Evolutionary conservation across 2,888 invertebrate genomes (phyloP), one percentile per base, ranked within the genome.

Genomic region (Caenorhabditis japonica): DNA sequence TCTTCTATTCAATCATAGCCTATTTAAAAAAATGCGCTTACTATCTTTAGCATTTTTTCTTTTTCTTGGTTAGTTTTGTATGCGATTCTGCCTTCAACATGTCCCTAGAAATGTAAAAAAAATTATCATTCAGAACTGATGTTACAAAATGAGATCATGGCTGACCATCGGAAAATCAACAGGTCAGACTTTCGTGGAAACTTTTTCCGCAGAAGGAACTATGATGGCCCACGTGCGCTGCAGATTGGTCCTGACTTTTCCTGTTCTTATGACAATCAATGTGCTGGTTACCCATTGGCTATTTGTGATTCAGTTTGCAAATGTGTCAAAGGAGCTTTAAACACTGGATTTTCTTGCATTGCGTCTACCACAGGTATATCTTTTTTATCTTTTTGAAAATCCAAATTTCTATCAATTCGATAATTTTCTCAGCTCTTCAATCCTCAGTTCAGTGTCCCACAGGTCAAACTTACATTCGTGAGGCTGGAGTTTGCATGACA

Each of bases 401-500:
- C 25, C 2, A 7, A 49, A 41, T 4, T 43, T 25, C 21, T 21
- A n/a, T 21, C 17, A 41, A 8, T n/a, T 5, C 5, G 30, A 7
- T 7, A 30, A 5, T 30, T 25, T 23, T 66, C 75, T 51, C 73
- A 80, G 80, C 75, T 13, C 46, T 75, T 7, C 76, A 74, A 61
- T 53, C 75, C 8, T 68, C 74, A 3, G 80, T 77, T 5, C 78
- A 76, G 12, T 86, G 87, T 55, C 80, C 83, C 8, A 58, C 81
- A 33, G 84, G 85, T 23, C 85, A 87, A 76, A 81, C 82, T 8
- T 87, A 86, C 66, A 84, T 88, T 27, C 76, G 83, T 4, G 87
- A 87, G 68, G 84, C 86, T 39, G 87, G 87, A 44, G 72, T 80
- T 30, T 87, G 87, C 74, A 84, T 87, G 81, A 85, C 85, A 44